Percentiles rank a stretch among this genome's conserved stretches.
Conservation (phyloP, 2,888 invertebrate species). For the Helobdella robusta region DNA sequence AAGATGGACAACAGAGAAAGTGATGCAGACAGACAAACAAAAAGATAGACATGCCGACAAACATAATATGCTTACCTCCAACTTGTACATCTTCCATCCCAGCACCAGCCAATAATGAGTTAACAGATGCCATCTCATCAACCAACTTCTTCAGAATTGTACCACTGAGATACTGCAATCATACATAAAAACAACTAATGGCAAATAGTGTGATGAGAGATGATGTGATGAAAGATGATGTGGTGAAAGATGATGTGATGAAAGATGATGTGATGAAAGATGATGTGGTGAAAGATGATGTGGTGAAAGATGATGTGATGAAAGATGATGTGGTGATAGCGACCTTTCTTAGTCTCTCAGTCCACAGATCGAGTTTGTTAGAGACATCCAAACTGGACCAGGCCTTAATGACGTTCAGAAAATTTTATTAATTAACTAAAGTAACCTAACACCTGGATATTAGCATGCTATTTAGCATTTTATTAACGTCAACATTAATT, state of each 20-base stretch:
- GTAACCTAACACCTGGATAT: too few species aligned
- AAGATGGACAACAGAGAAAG: background rate
- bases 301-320: background rate
- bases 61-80: conserved; percentile 54
- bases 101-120: conserved; percentile 62
- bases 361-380: conserved; percentile 39
- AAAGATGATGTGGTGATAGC: background rate
- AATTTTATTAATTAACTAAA: background rate
- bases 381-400: conserved; percentile 39
- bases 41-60: background rate
- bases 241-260: background rate
- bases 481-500: too few species aligned
- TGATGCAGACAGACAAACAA: conserved; percentile 4
- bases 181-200: background rate
- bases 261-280: background rate
- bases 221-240: background rate
- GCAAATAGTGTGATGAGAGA: background rate
- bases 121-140: conserved; percentile 64
- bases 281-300: background rate
- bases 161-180: conserved; percentile 69
- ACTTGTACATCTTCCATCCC: conserved; percentile 54
- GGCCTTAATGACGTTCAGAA: conserved; percentile 36
- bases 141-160: conserved; percentile 70
- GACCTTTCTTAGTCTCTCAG: conserved; percentile 45
- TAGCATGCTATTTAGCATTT: too few species aligned